These are phyloP conservation scores for Amphiprion percula DNA, from an alignment of 2,113 vertebrate species.

Conservation along the genomic window DNA sequence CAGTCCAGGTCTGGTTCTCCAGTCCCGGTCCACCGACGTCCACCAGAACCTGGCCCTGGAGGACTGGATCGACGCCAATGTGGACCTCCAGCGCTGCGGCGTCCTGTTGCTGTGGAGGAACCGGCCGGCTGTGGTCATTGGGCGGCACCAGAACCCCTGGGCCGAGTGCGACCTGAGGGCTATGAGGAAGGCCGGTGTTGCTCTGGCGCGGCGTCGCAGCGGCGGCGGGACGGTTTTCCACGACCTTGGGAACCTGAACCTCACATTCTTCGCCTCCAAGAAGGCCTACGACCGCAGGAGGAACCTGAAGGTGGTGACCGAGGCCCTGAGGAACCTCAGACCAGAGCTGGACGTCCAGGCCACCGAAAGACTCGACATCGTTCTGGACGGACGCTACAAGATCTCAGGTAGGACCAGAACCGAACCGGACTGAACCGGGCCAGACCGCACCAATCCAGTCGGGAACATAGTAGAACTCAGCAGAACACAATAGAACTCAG, in stretches of 20 bases:
- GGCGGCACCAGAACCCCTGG: slow-evolving; percentile 98
- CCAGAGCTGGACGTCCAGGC: slow-evolving; percentile 87
- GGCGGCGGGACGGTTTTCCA: slow-evolving; percentile 97
- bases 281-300: slow-evolving; percentile 89
- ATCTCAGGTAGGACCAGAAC: slow-evolving; percentile 82
- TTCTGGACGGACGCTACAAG: slow-evolving; percentile 89
- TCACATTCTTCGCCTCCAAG: slow-evolving; percentile 95
- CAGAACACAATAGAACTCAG: too few species aligned
- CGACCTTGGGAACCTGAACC: slow-evolving; percentile 95
- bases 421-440: too few species aligned
- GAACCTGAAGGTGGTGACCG: slow-evolving; percentile 90
- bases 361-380: slow-evolving; percentile 89
- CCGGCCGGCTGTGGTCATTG: slow-evolving; percentile 90
- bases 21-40: slow-evolving; percentile 88
- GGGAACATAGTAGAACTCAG: too few species aligned
- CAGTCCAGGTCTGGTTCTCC: slow-evolving; percentile 82
- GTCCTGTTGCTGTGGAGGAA: slow-evolving; percentile 94
- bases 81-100: slow-evolving; percentile 83
- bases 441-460: too few species aligned
- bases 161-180: slow-evolving; percentile 89
- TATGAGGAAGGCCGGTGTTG: slow-evolving; percentile 85
- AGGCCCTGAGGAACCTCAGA: slow-evolving; percentile 84
- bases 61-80: slow-evolving; percentile 94
- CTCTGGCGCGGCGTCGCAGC: slow-evolving; percentile 92
- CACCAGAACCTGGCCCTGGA: slow-evolving; percentile 94